Evolutionary conservation across 2,113 vertebrate genomes (phyloP).

Genomic region (Peromyscus maniculatus): DNA sequence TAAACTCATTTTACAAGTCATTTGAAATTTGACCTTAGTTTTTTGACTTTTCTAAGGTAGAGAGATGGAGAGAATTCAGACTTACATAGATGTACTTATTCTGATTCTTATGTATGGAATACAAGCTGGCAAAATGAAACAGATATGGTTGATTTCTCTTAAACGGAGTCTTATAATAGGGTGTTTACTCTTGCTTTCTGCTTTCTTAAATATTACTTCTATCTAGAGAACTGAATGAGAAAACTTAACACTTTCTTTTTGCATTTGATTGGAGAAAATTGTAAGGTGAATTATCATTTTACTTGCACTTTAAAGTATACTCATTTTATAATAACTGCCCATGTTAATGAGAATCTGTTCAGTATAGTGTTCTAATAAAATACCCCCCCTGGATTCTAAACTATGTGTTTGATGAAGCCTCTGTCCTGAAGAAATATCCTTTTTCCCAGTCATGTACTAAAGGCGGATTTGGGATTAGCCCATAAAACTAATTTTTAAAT

Average conservation of each 20-base stretch:
- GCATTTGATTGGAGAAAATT: not conserved
- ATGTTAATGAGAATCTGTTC: not conserved
- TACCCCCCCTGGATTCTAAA: not conserved
- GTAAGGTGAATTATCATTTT: not conserved
- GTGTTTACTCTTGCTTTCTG: slow-evolving; percentile 45
- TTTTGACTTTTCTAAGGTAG: not conserved
- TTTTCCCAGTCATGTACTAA: not conserved
- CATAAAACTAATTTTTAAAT: slow-evolving; percentile 35
- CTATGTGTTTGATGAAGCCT: not conserved
- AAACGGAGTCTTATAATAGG: slow-evolving; percentile 12
- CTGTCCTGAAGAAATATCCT: not conserved
- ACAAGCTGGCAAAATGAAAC: slow-evolving; percentile 19
- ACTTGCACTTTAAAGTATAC: slow-evolving; percentile 1
- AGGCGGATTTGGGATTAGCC: not conserved
- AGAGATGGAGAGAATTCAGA: slow-evolving; percentile 15
- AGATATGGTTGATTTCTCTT: slow-evolving; percentile 16
- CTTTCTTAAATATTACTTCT: slow-evolving; percentile 60
- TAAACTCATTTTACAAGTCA: slow-evolving; percentile 27
- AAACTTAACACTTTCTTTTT: slow-evolving; percentile 10
- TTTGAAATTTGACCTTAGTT: slow-evolving; percentile 34
- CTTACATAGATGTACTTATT: slow-evolving; percentile 1
- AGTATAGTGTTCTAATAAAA: not conserved
- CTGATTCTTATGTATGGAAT: slow-evolving; percentile 35
- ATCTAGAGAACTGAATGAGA: not conserved
- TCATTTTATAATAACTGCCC: slow-evolving; percentile 58